Base-by-base conservation (phyloP, 2,797 vertebrate species). In the Odontamblyopus lacepedii region DNA sequence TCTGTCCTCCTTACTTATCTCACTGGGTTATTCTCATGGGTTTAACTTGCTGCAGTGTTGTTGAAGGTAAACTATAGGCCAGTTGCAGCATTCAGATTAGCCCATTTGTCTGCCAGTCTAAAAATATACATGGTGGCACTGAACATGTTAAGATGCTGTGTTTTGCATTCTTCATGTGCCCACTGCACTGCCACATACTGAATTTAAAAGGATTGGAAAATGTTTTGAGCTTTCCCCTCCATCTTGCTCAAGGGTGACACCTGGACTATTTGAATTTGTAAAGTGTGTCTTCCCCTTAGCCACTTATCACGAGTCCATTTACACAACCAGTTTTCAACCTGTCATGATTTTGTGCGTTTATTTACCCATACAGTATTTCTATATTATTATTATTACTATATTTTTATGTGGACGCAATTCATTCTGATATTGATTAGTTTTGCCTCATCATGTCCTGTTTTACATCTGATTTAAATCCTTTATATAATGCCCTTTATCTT, bases 1-100 rank as follows among this genome's bases (percentile, higher is more conserved):
- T 68, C 50, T 65, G 57, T 77, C 41, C 64, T 35, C 69, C 59
- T 67, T 44, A 63, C 8, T 44, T 26, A 27, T 67, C 63, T 79
- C 69, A 59, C 66, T 79, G 72, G 13, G 15, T 60, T 60, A 18
- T 73, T 57, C 67, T 59, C 55, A 56, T 57, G 56, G 44, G 64
- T 55, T 30, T n/a, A 82, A 76, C 70, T 69, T 18, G 30, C 68
- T 71, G 53, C 30, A 51, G 53, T 44, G 41, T 41, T 56, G 9
- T 4, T 59, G 16, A 5, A 13, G 56, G 64, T 44, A 67, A 53
- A 72, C 51, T 63, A 26, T 9, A 9, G 7, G 15, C 59, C 29
- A 30, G 59, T 61, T 19, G 27, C 59, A 61, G 15, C 1, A 61
- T 30, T 19, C 3, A 62, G 30, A 35, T 35, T 35, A 32, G 18